Conservation (phyloP, 92 coral and sea anemone genomes). For the Epizoanthus scotinus region DNA sequence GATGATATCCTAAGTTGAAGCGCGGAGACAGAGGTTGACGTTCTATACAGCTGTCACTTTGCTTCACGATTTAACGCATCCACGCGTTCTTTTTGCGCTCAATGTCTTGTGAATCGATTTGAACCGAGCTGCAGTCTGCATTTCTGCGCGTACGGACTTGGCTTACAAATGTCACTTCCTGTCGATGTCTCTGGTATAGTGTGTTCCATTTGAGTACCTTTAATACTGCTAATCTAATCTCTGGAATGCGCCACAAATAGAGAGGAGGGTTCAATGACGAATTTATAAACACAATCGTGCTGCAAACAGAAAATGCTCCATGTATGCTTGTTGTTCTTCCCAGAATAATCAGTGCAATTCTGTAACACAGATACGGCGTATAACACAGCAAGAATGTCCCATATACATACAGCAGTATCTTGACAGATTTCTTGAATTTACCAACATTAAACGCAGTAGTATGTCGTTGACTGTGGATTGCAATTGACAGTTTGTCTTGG, state of each 20-base stretch:
- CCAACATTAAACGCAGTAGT: slow-evolving; percentile 10
- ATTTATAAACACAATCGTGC: slow-evolving; percentile 36
- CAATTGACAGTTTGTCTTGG: not conserved
- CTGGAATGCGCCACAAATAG: slow-evolving; percentile 34
- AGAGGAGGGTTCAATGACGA: slow-evolving; percentile 36
- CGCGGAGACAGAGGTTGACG: too few relatives aligned
- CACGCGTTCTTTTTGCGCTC: slow-evolving; percentile 8
- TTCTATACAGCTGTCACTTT: not conserved
- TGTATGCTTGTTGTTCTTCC: slow-evolving; percentile 28
- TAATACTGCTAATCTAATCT: slow-evolving; percentile 24
- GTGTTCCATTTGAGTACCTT: not conserved
- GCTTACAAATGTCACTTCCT: not conserved
- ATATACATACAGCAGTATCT: slow-evolving; percentile 26
- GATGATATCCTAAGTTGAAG: too few relatives aligned
- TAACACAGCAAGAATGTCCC: slow-evolving; percentile 29
- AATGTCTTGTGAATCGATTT: not conserved
- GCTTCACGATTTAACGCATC: not conserved
- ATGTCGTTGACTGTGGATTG: not conserved
- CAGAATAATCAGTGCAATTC: not conserved
- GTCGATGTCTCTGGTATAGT: not conserved
- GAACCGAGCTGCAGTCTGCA: not conserved
- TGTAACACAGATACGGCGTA: slow-evolving; percentile 25
- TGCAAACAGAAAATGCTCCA: slow-evolving; percentile 31
- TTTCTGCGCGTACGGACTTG: slow-evolving; percentile 1
- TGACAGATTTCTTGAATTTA: slow-evolving; percentile 33